phyloP scores from a whole-genome alignment of 2,888 invertebrate species.

The Caenorhabditis sp. region DNA sequence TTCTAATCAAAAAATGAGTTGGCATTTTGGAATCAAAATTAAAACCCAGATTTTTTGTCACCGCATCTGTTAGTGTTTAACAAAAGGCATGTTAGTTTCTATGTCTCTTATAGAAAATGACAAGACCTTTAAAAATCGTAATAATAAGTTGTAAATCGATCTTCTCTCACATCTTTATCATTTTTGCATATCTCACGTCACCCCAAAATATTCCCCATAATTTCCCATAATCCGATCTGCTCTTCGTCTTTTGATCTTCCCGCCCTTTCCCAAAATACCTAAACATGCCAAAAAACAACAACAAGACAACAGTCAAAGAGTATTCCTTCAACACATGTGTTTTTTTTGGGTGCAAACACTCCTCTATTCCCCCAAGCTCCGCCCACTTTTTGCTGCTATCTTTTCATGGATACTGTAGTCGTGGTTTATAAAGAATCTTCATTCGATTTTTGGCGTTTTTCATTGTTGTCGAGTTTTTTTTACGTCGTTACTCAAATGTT shows the following conservation, averaged over 20 bases:
- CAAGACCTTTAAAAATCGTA: too few species aligned
- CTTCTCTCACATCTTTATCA: too few species aligned
- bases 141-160: too few species aligned
- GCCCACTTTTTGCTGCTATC: conserved; percentile 14
- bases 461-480: neutral
- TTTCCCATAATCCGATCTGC: conserved; percentile 6
- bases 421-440: conserved; percentile 10
- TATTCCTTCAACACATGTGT: neutral
- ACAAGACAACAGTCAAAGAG: neutral
- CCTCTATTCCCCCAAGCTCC: neutral
- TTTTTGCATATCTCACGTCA: too few species aligned
- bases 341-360: conserved; percentile 28
- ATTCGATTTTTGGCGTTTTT: conserved; percentile 5
- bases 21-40: too few species aligned
- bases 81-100: too few species aligned
- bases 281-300: conserved; percentile 19
- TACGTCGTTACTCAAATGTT: conserved; percentile 2
- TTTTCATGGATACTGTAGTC: conserved; percentile 15
- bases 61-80: too few species aligned
- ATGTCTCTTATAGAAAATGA: too few species aligned
- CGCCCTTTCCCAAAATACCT: conserved; percentile 8
- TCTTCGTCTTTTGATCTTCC: neutral
- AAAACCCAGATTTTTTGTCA: too few species aligned
- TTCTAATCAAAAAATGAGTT: too few species aligned
- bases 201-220: too few species aligned